Evolutionary conservation across 2,797 vertebrate species (phyloP).

Genomic region (Rhincodon typus): DNA sequence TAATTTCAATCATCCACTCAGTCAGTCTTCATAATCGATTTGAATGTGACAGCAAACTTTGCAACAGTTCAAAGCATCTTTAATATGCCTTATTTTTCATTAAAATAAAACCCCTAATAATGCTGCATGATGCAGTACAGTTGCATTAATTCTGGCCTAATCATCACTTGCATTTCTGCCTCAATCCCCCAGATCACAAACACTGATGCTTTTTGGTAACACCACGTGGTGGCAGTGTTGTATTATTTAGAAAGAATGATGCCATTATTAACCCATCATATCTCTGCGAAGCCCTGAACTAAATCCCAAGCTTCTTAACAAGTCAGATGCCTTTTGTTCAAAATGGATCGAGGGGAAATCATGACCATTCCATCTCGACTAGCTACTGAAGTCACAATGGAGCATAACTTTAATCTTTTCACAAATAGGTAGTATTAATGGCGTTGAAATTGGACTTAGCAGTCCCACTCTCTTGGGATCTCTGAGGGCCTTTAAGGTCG

Average conservation of each 20-base stretch:
- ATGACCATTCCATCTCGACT: background rate
- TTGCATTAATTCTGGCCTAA: background rate
- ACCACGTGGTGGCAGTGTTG: constrained; percentile 28
- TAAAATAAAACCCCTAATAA: background rate
- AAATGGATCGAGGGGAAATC: background rate
- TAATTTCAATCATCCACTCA: constrained; percentile 6
- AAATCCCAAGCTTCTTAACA: background rate
- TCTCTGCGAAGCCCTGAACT: background rate
- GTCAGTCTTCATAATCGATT: background rate
- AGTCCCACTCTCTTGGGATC: background rate
- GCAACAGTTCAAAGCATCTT: background rate
- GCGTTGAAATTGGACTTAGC: background rate
- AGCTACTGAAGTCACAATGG: background rate
- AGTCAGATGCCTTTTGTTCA: background rate
- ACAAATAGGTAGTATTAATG: background rate
- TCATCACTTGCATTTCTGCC: background rate
- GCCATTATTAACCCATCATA: background rate
- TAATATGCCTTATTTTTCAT: background rate
- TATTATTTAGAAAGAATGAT: background rate
- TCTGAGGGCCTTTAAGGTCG: background rate
- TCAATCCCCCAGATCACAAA: background rate
- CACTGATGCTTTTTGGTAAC: background rate
- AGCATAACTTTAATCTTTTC: background rate
- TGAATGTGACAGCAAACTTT: background rate
- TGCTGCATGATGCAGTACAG: background rate